phyloP scores from a whole-genome alignment of 2,888 invertebrate genomes.

The Agrotis puta region DNA sequence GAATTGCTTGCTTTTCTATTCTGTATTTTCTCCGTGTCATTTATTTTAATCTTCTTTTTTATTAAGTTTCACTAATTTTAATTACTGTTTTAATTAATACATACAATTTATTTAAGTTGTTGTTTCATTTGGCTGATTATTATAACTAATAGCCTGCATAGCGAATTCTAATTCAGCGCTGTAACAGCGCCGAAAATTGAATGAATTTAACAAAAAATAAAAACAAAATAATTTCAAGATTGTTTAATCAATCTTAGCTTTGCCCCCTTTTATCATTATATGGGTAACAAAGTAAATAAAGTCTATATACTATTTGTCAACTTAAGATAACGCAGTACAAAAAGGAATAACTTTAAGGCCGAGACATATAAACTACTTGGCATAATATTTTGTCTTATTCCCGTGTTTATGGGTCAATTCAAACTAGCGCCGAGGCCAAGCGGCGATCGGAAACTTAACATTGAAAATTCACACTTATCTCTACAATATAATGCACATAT shows the following conservation, averaged over 20 bases:
- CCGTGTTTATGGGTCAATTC: background rate
- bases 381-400: background rate
- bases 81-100: background rate
- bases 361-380: constrained; percentile 25
- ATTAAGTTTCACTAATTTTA: background rate
- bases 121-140: background rate
- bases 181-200: too few relatives aligned
- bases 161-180: too few relatives aligned
- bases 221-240: constrained; percentile 60
- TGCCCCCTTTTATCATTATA: constrained; percentile 67
- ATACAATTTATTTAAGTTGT: background rate
- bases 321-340: constrained; percentile 69
- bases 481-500: too few relatives aligned
- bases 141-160: background rate
- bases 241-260: constrained; percentile 73
- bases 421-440: background rate
- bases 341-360: constrained; percentile 64
- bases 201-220: constrained; percentile 8
- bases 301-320: constrained; percentile 63
- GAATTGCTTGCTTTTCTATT: background rate
- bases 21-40: background rate
- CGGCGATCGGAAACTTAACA: too few relatives aligned
- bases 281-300: constrained; percentile 67
- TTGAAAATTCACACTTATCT: too few relatives aligned
- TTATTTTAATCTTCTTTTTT: background rate